phyloP scores from a whole-genome alignment of 1,140 invertebrate genomes.

The Saccostrea echinata region DNA sequence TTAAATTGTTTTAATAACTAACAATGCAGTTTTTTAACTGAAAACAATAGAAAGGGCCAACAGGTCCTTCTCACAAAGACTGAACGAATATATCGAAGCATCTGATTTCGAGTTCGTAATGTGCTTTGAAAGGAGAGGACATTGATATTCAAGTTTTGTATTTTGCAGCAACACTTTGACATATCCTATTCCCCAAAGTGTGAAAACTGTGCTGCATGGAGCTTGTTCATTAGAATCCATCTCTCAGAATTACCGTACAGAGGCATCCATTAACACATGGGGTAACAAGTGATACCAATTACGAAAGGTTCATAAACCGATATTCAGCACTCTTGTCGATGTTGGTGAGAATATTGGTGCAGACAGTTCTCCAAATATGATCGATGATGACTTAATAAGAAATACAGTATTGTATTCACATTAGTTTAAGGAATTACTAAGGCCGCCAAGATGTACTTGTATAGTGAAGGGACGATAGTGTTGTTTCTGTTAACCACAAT shows the following conservation, averaged over 20 bases:
- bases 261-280: slow-evolving; percentile 5
- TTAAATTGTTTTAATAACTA: no score
- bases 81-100: no score
- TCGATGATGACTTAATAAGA: slow-evolving; percentile 39
- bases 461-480: neutral
- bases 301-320: neutral
- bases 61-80: no score
- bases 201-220: neutral
- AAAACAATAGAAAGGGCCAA: no score
- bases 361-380: neutral
- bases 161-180: slow-evolving; percentile 1
- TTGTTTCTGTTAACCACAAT: neutral
- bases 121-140: neutral
- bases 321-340: neutral
- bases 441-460: neutral
- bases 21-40: no score
- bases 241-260: neutral
- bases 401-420: slow-evolving; percentile 9
- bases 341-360: neutral
- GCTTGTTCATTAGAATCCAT: neutral
- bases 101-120: neutral
- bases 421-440: neutral
- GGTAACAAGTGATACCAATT: slow-evolving; percentile 18
- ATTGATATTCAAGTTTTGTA: neutral
- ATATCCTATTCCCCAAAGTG: neutral